Conservation (phyloP, 2,888 invertebrate species). For the Drosophila gaucha region DNA sequence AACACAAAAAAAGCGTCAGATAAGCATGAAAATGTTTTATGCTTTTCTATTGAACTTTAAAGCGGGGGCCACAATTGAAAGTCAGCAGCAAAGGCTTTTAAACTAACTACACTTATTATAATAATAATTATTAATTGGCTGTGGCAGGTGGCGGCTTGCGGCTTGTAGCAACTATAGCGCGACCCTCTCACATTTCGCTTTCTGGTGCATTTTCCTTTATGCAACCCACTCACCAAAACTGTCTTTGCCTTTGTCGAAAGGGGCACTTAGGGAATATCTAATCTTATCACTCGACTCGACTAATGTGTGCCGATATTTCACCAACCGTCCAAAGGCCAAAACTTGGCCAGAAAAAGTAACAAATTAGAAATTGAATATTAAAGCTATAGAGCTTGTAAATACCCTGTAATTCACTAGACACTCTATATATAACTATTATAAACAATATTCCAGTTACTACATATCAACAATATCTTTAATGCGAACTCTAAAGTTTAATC, state of each 20-base stretch:
- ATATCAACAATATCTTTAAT: neutral
- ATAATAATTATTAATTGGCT: conserved; percentile 76
- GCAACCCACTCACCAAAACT: conserved; percentile 6
- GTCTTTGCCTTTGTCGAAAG: conserved; percentile 11
- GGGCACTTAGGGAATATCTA: conserved; percentile 43
- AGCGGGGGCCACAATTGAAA: conserved; percentile 41
- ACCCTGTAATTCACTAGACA: conserved; percentile 4
- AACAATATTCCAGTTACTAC: neutral
- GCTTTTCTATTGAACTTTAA: conserved; percentile 65
- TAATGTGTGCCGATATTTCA: conserved; percentile 50
- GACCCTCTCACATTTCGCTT: conserved; percentile 14
- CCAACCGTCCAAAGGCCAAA: conserved; percentile 53
- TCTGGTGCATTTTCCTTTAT: conserved; percentile 19
- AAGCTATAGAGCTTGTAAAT: neutral
- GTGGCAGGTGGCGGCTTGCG: conserved; percentile 35
- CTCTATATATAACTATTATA: neutral
- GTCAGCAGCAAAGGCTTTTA: conserved; percentile 21
- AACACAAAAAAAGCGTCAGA: conserved; percentile 24
- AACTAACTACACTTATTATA: conserved; percentile 47
- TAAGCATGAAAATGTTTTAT: conserved; percentile 57
- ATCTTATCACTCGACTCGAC: conserved; percentile 52
- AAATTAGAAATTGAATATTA: neutral
- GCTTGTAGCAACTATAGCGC: conserved; percentile 42
- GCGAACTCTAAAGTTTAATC: neutral
- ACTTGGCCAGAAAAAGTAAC: too few relatives aligned